These are phyloP conservation scores for Xenopus laevis DNA, from an alignment of 2,113 vertebrate genomes.

Conservation along the genomic window DNA sequence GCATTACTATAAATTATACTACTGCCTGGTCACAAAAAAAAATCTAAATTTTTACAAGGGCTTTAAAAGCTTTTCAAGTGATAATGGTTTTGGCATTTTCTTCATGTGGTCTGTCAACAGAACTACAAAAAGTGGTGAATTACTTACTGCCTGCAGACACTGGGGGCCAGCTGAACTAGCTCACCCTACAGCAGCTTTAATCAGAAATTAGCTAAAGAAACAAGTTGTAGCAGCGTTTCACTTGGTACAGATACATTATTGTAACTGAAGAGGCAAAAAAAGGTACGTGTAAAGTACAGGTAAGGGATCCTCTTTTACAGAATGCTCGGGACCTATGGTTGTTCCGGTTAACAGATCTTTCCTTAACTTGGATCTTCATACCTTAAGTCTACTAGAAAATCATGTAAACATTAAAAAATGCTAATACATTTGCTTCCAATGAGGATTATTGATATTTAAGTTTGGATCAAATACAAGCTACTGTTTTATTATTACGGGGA, in stretches of 20 bases:
- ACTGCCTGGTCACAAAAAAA: slow-evolving; percentile 14
- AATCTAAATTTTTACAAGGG: slow-evolving; percentile 59
- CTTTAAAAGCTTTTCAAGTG: slow-evolving; percentile 64
- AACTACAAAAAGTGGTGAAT: slow-evolving; percentile 39
- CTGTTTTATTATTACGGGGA: too few species aligned
- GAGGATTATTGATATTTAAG: too few species aligned
- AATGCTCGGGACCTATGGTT: too few species aligned
- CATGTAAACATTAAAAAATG: too few species aligned
- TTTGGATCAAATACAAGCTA: too few species aligned
- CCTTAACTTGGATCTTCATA: too few species aligned
- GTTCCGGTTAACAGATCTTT: too few species aligned
- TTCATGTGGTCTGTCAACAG: slow-evolving; percentile 53
- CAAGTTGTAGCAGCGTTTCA: slow-evolving; percentile 57
- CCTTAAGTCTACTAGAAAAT: too few species aligned
- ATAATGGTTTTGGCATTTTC: slow-evolving; percentile 60
- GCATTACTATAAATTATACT: slow-evolving; percentile 14
- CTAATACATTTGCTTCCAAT: too few species aligned
- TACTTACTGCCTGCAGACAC: slow-evolving; percentile 58
- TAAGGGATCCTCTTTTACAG: too few species aligned
- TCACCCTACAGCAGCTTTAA: slow-evolving; percentile 67
- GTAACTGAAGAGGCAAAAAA: slow-evolving; percentile 62
- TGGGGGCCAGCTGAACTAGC: slow-evolving; percentile 48
- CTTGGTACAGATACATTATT: slow-evolving; percentile 40
- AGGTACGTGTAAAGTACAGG: too few species aligned
- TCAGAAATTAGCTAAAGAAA: slow-evolving; percentile 68